phyloP scores from a whole-genome alignment of 2,113 vertebrate species.

The Callopanchax toddi region DNA sequence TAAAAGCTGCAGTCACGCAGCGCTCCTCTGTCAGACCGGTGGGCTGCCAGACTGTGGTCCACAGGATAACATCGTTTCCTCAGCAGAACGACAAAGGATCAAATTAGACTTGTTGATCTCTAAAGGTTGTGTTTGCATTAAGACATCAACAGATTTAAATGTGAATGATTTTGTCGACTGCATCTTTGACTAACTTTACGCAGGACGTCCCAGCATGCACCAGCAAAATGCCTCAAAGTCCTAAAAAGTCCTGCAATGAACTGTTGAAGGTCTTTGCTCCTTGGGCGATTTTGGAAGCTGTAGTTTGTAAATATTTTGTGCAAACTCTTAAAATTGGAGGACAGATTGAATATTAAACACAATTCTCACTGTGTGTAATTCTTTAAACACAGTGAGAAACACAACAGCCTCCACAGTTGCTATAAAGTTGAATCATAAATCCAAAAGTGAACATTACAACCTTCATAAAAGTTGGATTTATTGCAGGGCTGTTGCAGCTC shows the following conservation, averaged over 20 bases:
- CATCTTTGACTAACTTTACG: neutral
- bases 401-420: conserved; percentile 2
- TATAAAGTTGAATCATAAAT: conserved; percentile 24
- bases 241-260: neutral
- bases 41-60: conserved; percentile 45
- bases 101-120: conserved; percentile 6
- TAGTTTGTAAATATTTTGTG: neutral
- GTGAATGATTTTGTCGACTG: neutral
- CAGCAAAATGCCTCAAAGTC: neutral
- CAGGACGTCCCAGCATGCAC: neutral
- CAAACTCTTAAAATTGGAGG: conserved; percentile 2
- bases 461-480: conserved; percentile 26
- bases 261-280: neutral
- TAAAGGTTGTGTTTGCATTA: conserved; percentile 3
- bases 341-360: neutral
- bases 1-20: conserved; percentile 62
- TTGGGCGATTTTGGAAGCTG: neutral
- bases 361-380: neutral
- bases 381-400: conserved; percentile 8
- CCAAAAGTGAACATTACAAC: conserved; percentile 26
- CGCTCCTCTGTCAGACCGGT: conserved; percentile 22
- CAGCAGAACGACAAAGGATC: conserved; percentile 1
- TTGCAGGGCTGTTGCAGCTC: conserved; percentile 1
- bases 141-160: conserved; percentile 4
- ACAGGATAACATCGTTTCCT: conserved; percentile 22